These are phyloP conservation scores for Standfussiana lucernea DNA, from an alignment of 2,888 invertebrate genomes.

Conservation along the genomic window DNA sequence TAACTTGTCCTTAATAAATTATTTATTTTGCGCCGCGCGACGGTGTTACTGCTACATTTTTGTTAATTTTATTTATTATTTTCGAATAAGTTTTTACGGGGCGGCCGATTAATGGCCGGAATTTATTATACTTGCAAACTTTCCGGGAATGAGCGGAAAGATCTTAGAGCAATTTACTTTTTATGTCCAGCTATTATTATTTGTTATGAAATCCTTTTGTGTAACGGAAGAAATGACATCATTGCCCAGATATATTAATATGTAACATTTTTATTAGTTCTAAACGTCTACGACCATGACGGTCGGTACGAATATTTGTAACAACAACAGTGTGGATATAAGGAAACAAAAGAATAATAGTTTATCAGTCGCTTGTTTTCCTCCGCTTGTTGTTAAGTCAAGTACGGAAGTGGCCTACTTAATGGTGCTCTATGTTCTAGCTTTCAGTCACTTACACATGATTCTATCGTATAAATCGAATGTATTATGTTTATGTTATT, in stretches of 20 bases:
- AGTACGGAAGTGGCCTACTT: slow-evolving; percentile 54
- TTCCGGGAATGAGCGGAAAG: slow-evolving; percentile 65
- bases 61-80: slow-evolving; percentile 86
- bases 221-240: slow-evolving; percentile 30
- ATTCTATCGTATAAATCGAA: slow-evolving; percentile 27
- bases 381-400: slow-evolving; percentile 41
- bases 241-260: slow-evolving; percentile 37
- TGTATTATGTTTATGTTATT: slow-evolving; percentile 23
- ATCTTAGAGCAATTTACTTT: slow-evolving; percentile 64
- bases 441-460: slow-evolving; percentile 54
- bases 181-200: slow-evolving; percentile 50
- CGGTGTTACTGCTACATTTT: slow-evolving; percentile 79
- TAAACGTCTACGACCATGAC: slow-evolving; percentile 29
- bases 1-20: slow-evolving; percentile 90
- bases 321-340: slow-evolving; percentile 6
- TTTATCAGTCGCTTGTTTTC: slow-evolving; percentile 39
- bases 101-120: slow-evolving; percentile 69
- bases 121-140: slow-evolving; percentile 72
- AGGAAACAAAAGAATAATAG: slow-evolving; percentile 35
- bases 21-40: slow-evolving; percentile 86
- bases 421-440: slow-evolving; percentile 59
- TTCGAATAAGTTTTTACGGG: slow-evolving; percentile 78
- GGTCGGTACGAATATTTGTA: slow-evolving; percentile 18
- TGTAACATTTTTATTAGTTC: slow-evolving; percentile 38
- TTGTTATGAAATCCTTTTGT: slow-evolving; percentile 40